These are phyloP conservation scores for Colaptes auratus DNA, from an alignment of 2,113 vertebrate genomes.

Conservation along the genomic window DNA sequence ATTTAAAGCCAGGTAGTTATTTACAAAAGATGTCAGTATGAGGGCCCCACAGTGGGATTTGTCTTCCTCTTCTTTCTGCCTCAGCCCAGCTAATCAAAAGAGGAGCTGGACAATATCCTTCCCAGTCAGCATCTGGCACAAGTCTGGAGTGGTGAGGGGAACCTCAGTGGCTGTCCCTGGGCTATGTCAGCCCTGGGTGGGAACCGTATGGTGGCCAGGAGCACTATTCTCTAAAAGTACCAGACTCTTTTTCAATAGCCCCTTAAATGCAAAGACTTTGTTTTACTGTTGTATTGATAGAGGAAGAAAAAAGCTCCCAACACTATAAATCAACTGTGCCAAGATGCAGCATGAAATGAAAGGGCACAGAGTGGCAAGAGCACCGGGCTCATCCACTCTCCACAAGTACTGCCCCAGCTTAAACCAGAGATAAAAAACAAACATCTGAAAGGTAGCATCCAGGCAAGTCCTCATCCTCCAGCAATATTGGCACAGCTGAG, in stretches of 20 bases:
- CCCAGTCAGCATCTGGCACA: not conserved
- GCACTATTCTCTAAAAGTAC: not conserved
- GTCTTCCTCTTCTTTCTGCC: not conserved
- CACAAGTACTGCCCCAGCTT: not conserved
- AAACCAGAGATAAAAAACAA: not conserved
- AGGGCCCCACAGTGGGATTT: not conserved
- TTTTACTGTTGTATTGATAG: not conserved
- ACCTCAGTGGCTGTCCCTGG: too few relatives aligned
- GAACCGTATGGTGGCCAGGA: not conserved
- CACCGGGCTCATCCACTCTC: not conserved
- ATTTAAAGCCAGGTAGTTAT: not conserved
- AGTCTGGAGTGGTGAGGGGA: not conserved
- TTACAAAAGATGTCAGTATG: not conserved
- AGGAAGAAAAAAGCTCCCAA: not conserved
- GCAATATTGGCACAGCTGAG: not conserved
- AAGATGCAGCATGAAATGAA: not conserved
- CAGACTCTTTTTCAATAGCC: not conserved
- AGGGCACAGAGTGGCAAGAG: accelerated
- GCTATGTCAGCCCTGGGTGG: not conserved
- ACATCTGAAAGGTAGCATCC: not conserved
- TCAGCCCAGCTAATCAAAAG: not conserved
- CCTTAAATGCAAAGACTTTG: not conserved
- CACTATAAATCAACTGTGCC: accelerated
- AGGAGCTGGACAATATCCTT: not conserved
- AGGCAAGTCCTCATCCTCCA: not conserved